Base-by-base conservation (phyloP, 2,113 vertebrate genomes). In the Buteo buteo region DNA sequence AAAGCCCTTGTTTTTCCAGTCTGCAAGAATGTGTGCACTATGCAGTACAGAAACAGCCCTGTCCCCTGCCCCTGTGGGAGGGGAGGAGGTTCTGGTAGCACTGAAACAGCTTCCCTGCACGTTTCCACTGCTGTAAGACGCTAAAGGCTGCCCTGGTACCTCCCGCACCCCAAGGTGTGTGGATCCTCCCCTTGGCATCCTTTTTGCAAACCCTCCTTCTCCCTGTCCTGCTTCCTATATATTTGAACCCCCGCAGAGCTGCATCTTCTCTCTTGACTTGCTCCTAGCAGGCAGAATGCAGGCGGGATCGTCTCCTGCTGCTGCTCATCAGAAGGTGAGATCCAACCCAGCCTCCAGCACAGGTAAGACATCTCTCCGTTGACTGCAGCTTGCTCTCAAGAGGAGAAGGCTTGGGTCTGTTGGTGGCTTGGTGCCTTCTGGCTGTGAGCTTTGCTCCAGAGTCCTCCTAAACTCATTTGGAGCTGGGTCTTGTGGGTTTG, bases 241-340 rank as follows among this genome's bases (percentile, higher is more conserved):
- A 65, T 47, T 13, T 20, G 50, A 85, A 36, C 16, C 62, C 54
- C 42, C 1, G 2, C 3, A 0, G 62, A 81, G 85, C 26, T 31
- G 50, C 74, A 3, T 18, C 57, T 40, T 16, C 73, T 38, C 57
- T 31, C 45, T 20, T 0, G 20, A 8, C 42, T 11, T 9, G 67
- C 38, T 64, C 38, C 22, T 2, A 1, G 13, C 38, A 42, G 40
- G 32, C 80, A 55, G 62, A 4, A 92, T 94, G 93, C 80, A 70
- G 74, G 57, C 9, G 1, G 80, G 4, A 65, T 15, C 61, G 0
- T 7, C 66, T 79, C 34, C 61, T 15, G 4, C 29, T 1, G 5
- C 38, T 8, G 8, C 38, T 22, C 62, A 2, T 7, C 82, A 54
- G n/a, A 58, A 21, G 49, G 13, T 4, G 55, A 15, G 14, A 18